Evolutionary conservation across 2,888 invertebrate genomes (phyloP), one percentile per base, ranked within the genome.

Genomic region (Itoplectis maculator): DNA sequence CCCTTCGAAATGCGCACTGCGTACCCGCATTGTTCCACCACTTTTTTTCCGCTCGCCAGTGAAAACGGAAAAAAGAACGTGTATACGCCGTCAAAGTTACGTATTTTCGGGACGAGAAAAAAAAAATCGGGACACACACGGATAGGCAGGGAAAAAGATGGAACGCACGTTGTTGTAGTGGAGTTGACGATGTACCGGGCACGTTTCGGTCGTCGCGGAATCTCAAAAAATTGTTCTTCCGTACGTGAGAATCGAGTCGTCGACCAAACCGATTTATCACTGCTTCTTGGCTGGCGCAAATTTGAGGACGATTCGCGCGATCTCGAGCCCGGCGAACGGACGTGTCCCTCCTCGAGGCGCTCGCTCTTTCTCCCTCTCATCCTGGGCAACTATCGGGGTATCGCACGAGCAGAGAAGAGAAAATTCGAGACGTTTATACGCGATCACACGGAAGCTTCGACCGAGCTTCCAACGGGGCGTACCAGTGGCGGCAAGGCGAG

Each of bases 391-490:
- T 77, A 83, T 81, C 82, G 85, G 75, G 80, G 85, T 87, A 85
- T 86, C 86, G 85, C 80, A 84, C 84, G 78, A 75, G 72, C 35
- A 81, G 61, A 86, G 85, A 86, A 84, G 86, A 88, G 85, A 81
- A 85, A 86, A 88, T 87, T 85, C 85, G 65, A 86, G 85, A 85
- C 87, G 88, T 87, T 88, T 87, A 84, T 85, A 85, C 85, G 80
- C 84, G 83, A 85, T 83, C 80, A 84, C 83, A 83, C 83, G 84
- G 56, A 84, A 81, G 82, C 83, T 83, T 73, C 66, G 83, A 80
- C 73, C 69, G 76, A 79, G 82, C 84, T 85, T 81, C 85, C 83
- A 82, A 86, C 79, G 80, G 82, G 47, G 35, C 72, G 59, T 73
- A 45, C n/a, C 35, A 72, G 29, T 20, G 35, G 11, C 69, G 45